Evolutionary conservation across 2,113 vertebrate species (phyloP).

Genomic region (Pseudorasbora parva): DNA sequence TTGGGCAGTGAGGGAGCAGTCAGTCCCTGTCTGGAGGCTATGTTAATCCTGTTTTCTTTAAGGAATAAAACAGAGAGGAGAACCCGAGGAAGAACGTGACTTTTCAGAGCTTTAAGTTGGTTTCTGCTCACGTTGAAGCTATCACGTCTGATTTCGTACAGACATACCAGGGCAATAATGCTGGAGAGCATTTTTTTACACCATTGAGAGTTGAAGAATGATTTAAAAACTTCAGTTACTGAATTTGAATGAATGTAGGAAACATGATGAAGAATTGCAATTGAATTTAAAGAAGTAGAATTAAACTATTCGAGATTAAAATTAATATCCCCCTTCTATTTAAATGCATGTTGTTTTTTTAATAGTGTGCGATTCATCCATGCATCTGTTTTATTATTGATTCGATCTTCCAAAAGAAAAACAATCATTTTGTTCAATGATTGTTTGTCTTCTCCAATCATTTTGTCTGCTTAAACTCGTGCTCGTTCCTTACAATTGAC

Average conservation of each 20-base stretch:
- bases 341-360: not conserved
- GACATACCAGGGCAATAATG: constrained; percentile 34
- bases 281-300: not conserved
- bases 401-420: no score
- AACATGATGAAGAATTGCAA: not conserved
- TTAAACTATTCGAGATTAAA: not conserved
- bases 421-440: no score
- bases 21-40: constrained; percentile 51
- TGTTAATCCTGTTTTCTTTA: constrained; percentile 58
- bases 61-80: constrained; percentile 46
- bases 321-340: not conserved
- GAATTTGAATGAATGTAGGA: not conserved
- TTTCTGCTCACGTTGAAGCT: constrained; percentile 64
- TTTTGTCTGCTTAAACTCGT: no score
- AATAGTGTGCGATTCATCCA: not conserved
- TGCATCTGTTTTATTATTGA: not conserved
- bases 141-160: constrained; percentile 57
- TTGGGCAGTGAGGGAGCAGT: constrained; percentile 11
- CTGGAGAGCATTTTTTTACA: not conserved
- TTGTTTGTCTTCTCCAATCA: no score
- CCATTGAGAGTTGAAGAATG: not conserved
- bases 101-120: constrained; percentile 55
- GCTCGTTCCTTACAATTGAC: not conserved
- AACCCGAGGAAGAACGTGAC: constrained; percentile 46
- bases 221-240: not conserved